Base-by-base conservation (phyloP, 2,113 vertebrate genomes). In the Ibidorhyncha struthersii region DNA sequence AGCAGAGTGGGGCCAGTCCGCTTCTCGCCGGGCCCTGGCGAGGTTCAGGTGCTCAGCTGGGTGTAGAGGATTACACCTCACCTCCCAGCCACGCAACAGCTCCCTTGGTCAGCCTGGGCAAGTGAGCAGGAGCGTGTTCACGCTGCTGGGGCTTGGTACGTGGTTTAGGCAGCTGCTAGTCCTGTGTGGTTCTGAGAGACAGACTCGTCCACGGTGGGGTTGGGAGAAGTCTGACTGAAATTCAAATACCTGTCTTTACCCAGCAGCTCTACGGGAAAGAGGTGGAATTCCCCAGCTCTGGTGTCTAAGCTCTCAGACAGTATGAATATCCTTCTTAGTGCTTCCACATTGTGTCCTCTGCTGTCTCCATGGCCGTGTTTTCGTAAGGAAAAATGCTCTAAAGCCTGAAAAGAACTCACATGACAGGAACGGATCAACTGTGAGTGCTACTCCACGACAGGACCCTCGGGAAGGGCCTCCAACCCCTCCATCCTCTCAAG, bases 101-200 rank as follows among this genome's bases (percentile, higher is more conserved):
- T 49, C 21, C 47, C 47, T 49, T 15, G 20, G 47, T 22, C 52
- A n/a, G 14, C 36, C 5, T 10, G 25, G 53, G 25, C 25, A 50
- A 50, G 62, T 0, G 36, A 38, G 30, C 12, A 43, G 20, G 43
- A 17, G 20, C 0, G 1, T 1, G 43, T 23, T 52, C 30, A 4
- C 20, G 1, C 56, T 30, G 56, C 47, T 20, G 10, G 20, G 47
- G 47, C 10, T 49, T 22, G 47, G 47, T 49, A 22, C 21, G 20
- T 30, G 10, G 62, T 38, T 47, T 23, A 49, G 43, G 52, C 63
- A 69, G 63, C 79, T 82, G 63, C 34, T 20, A 3, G 32, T 50
- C 43, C 72, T 8, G 8, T 3, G n/a, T 9, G 14, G n/a, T 29
- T 27, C 29, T 6, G 27, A 23, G 80, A 49, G n/a, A 23, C 18